These are phyloP conservation scores for Amblyraja radiata DNA, from an alignment of 2,797 vertebrate genomes.

Conservation along the genomic window DNA sequence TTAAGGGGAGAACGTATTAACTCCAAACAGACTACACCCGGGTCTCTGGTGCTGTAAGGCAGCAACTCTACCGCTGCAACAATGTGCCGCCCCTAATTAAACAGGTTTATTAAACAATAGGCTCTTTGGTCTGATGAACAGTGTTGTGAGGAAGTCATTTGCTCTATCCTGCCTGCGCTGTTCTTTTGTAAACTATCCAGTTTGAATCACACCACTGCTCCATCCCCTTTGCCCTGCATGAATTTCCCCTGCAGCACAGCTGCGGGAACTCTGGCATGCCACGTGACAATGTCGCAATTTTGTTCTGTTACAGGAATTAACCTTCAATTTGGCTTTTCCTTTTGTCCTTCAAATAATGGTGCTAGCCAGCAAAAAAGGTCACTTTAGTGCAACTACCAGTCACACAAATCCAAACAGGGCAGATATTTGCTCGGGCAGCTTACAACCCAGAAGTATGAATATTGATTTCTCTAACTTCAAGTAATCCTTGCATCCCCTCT, in stretches of 20 bases:
- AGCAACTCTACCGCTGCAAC: no score
- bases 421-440: no score
- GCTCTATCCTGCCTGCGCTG: background rate
- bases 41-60: no score
- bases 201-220: background rate
- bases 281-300: background rate
- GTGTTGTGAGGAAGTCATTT: background rate
- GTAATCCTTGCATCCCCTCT: no score
- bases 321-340: background rate
- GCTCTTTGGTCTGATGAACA: background rate
- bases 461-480: no score
- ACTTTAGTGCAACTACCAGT: no score
- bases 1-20: no score
- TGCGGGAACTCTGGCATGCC: background rate
- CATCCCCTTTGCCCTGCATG: background rate
- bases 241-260: background rate
- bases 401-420: no score
- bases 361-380: background rate
- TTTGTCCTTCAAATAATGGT: background rate
- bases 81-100: no score
- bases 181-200: background rate
- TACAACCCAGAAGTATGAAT: no score
- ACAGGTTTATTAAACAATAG: background rate
- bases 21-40: no score
- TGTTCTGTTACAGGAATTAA: background rate